Conservation (phyloP, 2,113 vertebrate genomes). For the Haemorhous mexicanus region DNA sequence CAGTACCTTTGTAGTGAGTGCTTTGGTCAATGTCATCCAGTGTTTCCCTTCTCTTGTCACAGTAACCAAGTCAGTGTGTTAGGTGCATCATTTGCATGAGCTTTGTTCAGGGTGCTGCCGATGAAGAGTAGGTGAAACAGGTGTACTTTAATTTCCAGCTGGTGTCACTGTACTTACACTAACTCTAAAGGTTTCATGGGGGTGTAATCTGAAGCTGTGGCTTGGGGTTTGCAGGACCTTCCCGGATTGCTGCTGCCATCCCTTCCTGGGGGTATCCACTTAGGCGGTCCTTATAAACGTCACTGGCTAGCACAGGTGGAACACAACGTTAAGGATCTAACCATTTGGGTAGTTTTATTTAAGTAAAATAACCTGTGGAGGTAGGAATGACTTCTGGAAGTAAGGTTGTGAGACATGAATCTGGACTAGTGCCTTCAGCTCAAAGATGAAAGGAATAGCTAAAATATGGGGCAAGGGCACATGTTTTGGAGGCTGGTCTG, state of each 20-base stretch:
- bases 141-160: neutral
- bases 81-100: neutral
- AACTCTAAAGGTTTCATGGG: slow-evolving; percentile 7
- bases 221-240: slow-evolving; percentile 18
- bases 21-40: neutral
- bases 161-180: neutral
- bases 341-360: neutral
- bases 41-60: neutral
- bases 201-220: slow-evolving; percentile 4
- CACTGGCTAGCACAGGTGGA: slow-evolving; percentile 74
- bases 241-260: slow-evolving; percentile 51
- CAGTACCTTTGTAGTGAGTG: neutral
- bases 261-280: slow-evolving; percentile 33
- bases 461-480: neutral
- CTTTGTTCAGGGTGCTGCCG: neutral
- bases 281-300: slow-evolving; percentile 57
- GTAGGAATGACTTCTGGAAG: neutral
- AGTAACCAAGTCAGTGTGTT: too few species aligned
- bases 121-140: neutral
- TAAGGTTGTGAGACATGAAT: neutral
- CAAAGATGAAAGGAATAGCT: neutral
- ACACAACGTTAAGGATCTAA: slow-evolving; percentile 66
- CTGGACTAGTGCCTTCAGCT: neutral
- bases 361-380: neutral
- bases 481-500: neutral